Conservation (phyloP, 2,888 invertebrate genomes). For the Arenicola marina region DNA sequence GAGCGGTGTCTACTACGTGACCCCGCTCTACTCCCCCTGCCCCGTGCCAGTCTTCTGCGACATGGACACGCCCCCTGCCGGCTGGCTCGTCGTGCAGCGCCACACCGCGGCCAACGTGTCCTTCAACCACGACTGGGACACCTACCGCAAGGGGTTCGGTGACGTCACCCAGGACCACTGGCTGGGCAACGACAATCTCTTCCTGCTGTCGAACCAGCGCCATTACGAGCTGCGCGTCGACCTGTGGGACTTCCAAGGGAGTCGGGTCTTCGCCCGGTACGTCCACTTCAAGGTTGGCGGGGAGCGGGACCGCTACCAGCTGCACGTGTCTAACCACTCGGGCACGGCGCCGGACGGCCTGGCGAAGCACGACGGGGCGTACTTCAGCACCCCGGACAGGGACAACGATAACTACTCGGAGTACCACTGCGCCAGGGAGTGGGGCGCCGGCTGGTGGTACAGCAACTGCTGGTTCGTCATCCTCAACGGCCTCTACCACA, state of each 20-base stretch:
- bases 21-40: slow-evolving; percentile 48
- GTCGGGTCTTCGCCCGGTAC: slow-evolving; percentile 53
- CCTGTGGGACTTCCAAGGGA: slow-evolving; percentile 56
- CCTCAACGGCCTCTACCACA: slow-evolving; percentile 85
- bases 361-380: slow-evolving; percentile 86
- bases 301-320: slow-evolving; percentile 50
- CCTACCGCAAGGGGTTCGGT: slow-evolving; percentile 56
- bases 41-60: slow-evolving; percentile 71
- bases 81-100: slow-evolving; percentile 53
- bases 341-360: slow-evolving; percentile 88
- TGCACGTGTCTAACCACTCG: slow-evolving; percentile 46
- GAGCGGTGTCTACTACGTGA: slow-evolving; percentile 55
- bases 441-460: slow-evolving; percentile 97
- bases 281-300: slow-evolving; percentile 52
- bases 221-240: slow-evolving; percentile 53
- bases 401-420: slow-evolving; percentile 80
- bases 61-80: slow-evolving; percentile 63
- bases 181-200: slow-evolving; percentile 57
- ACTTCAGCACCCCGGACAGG: slow-evolving; percentile 85
- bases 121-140: slow-evolving; percentile 50
- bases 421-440: slow-evolving; percentile 88
- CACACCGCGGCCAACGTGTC: slow-evolving; percentile 41
- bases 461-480: slow-evolving; percentile 94
- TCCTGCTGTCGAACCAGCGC: slow-evolving; percentile 53
- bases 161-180: slow-evolving; percentile 52